Percentiles rank a stretch among this genome's conserved stretches.
phyloP scores from a whole-genome alignment of 2,113 vertebrate species.

The Leptosomus discolor region DNA sequence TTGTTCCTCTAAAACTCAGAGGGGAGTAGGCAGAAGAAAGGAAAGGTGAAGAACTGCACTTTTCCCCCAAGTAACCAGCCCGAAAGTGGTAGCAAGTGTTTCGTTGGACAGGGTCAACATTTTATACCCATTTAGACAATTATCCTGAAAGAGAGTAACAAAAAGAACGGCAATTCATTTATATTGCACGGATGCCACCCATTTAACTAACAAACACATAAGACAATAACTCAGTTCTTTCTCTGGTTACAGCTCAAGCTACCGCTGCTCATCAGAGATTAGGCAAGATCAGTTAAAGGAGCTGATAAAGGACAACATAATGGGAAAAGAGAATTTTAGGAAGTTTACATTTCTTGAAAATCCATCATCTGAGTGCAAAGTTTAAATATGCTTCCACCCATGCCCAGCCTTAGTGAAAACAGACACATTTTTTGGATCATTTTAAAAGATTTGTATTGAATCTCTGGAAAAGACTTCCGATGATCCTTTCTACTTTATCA shows the following conservation, averaged over 20 bases:
- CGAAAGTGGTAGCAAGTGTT: not conserved
- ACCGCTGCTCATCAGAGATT: not conserved
- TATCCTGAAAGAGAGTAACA: not conserved
- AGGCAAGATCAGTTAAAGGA: not conserved
- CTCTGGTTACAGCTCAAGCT: not conserved
- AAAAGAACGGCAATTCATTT: not conserved
- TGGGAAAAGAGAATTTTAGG: not conserved
- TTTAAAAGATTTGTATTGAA: not conserved
- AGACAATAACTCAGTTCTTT: not conserved
- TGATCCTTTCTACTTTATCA: not conserved
- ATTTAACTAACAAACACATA: not conserved
- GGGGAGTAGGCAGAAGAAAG: not conserved
- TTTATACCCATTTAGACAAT: not conserved
- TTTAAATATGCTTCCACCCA: not conserved
- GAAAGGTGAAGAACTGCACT: not conserved
- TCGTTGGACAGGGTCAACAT: not conserved
- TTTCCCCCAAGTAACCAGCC: not conserved
- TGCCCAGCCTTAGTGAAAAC: not conserved
- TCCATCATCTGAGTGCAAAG: not conserved
- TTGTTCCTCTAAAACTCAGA: not conserved
- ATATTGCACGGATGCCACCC: not conserved
- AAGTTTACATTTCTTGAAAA: not conserved
- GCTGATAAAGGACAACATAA: not conserved
- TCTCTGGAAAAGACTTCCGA: not conserved
- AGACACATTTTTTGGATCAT: not conserved